Evolutionary conservation across 2,113 vertebrate genomes (phyloP), one percentile per base, ranked within the genome.

Genomic region (Chaetorhynchus papuensis): DNA sequence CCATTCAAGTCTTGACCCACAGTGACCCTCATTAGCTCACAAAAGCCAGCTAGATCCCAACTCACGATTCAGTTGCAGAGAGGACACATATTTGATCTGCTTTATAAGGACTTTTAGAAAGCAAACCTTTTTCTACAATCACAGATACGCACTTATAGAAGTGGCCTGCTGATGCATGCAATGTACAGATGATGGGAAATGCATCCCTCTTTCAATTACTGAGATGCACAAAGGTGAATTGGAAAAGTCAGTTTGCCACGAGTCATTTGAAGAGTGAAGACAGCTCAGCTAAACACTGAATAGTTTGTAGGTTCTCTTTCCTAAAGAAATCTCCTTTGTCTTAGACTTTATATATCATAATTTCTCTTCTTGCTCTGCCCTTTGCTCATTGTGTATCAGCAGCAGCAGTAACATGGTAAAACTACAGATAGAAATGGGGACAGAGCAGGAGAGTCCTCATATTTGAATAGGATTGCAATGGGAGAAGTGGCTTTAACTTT

Each of bases 101-200:
- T 93, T 91, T 70, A 50, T 83, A 35, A 42, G 41, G 81, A 63
- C 87, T 96, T 93, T 93, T 79, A 76, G 70, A 87, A 87, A 87
- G 45, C 54, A 72, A 69, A n/a, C 6, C 17, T 61, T 44, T 65
- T 69, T 47, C 33, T 72, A 7, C 30, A n/a, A 37, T 87, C 50
- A 45, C 42, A 70, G 26, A 81, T 77, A 86, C 0, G 7, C 39
- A 37, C 64, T 81, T 76, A 83, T 5, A 83, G 76, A 80, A 88
- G 65, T 12, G 28, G 60, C 23, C 17, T 68, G 41, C 53, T 82
- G 47, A 83, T n/a, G 44, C 49, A n/a, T 47, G 53, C 56, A 37
- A 31, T 2, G 17, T 31, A 45, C 8, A 56, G n/a, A 31, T 75
- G 56, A 82, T 35, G 41, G 24, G 45, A 91, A 87, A 77, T 20